phyloP scores from a whole-genome alignment of 2,797 vertebrate genomes.

The Girardinus metallicus region DNA sequence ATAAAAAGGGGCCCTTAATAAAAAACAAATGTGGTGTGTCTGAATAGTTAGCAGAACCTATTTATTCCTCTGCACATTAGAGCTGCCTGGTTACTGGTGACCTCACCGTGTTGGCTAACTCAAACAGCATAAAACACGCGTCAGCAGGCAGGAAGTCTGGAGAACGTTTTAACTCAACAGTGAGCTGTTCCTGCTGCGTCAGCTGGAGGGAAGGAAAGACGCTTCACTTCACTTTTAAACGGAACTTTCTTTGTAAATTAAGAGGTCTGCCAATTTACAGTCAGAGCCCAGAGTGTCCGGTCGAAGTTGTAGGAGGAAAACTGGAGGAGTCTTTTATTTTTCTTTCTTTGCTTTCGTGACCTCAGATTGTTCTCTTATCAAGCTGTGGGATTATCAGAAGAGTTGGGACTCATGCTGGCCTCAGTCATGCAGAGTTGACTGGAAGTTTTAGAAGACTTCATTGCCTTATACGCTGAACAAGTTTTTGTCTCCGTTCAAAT shows the following conservation, averaged over 20 bases:
- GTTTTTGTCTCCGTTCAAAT: neutral
- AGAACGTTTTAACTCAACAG: slow-evolving; percentile 9
- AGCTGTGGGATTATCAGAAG: slow-evolving; percentile 3
- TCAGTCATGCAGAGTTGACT: neutral
- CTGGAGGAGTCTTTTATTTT: neutral
- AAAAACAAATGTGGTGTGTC: neutral
- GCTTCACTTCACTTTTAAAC: slow-evolving; percentile 3
- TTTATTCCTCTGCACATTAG: neutral
- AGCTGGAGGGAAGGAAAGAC: slow-evolving; percentile 12
- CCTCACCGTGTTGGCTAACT: slow-evolving; percentile 2
- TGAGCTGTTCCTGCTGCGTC: slow-evolving; percentile 28
- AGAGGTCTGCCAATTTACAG: slow-evolving; percentile 15
- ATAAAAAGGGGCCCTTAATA: neutral
- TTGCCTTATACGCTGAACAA: neutral
- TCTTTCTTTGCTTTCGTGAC: neutral
- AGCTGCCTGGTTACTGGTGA: slow-evolving; percentile 39
- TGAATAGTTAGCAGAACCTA: neutral
- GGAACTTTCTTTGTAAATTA: slow-evolving; percentile 7
- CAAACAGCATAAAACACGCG: neutral
- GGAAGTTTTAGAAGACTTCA: neutral
- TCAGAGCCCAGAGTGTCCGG: neutral
- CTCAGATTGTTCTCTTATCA: slow-evolving; percentile 2
- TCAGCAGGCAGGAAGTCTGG: slow-evolving; percentile 21
- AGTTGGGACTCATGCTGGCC: neutral
- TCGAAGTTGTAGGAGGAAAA: slow-evolving; percentile 1